A percentile compares a stretch with the other conserved stretches of the same genome.
Conservation (phyloP, 2,797 vertebrate species). For the Pelobates cultripes region DNA sequence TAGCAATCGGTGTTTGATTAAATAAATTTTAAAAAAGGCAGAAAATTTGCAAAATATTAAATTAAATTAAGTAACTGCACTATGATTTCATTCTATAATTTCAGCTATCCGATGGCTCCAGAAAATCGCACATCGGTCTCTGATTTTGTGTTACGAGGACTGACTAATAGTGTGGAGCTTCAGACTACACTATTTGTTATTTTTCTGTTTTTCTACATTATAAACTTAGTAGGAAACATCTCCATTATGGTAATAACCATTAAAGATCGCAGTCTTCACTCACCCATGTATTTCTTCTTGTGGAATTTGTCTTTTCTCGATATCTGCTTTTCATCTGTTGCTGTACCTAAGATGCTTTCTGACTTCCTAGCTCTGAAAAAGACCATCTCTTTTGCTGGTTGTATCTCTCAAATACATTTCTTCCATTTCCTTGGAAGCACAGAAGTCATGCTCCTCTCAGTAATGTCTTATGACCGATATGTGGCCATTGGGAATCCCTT, state of each 20-base stretch:
- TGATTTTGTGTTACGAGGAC: slow-evolving; percentile 33
- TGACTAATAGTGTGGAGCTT: slow-evolving; percentile 33
- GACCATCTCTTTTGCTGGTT: slow-evolving; percentile 49
- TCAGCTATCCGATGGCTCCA: background rate
- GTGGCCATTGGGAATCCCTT: slow-evolving; percentile 56
- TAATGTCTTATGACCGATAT: slow-evolving; percentile 52
- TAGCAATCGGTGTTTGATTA: too few relatives aligned
- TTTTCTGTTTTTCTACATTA: slow-evolving; percentile 44
- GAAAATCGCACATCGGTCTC: background rate
- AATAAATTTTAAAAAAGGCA: too few relatives aligned
- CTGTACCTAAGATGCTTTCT: slow-evolving; percentile 50
- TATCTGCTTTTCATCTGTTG: slow-evolving; percentile 46
- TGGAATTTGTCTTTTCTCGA: slow-evolving; percentile 52
- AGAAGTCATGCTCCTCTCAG: slow-evolving; percentile 52
- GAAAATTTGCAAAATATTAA: too few relatives aligned
- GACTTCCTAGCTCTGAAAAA: slow-evolving; percentile 53
- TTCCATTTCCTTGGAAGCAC: slow-evolving; percentile 49
- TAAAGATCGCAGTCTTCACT: slow-evolving; percentile 39
- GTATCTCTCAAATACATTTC: slow-evolving; percentile 54
- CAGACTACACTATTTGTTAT: slow-evolving; percentile 39
- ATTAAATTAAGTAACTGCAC: too few relatives aligned
- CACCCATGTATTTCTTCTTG: slow-evolving; percentile 57
- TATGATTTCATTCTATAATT: too few relatives aligned
- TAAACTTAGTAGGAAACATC: slow-evolving; percentile 49
- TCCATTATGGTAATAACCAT: slow-evolving; percentile 42